Percentiles rank a stretch among this genome's conserved stretches.
Evolutionary conservation across 2,888 invertebrate species (phyloP).

Genomic region (Amblyjoppa fuscipennis): DNA sequence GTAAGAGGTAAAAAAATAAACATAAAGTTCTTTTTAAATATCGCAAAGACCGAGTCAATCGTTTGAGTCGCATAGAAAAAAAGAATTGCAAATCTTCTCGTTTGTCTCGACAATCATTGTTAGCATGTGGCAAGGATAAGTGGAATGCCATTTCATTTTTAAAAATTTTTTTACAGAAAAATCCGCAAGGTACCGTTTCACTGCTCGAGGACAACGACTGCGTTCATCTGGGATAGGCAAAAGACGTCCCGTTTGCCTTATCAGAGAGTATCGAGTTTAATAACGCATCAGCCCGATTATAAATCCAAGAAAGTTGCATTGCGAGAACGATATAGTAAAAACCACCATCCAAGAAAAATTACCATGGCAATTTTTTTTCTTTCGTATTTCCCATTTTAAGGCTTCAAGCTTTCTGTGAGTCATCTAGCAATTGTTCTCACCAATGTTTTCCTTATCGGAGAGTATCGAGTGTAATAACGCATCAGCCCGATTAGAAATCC

Average conservation of each 20-base stretch:
- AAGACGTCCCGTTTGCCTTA: not conserved
- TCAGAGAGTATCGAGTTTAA: not conserved
- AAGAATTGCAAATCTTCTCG: not conserved
- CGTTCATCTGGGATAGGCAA: constrained; percentile 41
- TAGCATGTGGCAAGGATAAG: constrained; percentile 7
- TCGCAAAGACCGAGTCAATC: not conserved
- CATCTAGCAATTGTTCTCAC: no score
- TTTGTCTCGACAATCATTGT: not conserved
- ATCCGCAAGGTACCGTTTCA: constrained; percentile 27
- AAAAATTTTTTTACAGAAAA: constrained; percentile 28
- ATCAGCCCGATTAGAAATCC: not conserved
- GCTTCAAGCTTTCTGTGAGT: no score
- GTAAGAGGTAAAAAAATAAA: no score
- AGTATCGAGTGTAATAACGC: not conserved
- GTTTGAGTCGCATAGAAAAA: not conserved
- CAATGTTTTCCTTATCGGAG: not conserved
- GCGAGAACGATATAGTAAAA: no score
- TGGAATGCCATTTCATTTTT: not conserved
- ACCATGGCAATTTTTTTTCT: no score
- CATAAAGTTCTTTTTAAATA: not conserved
- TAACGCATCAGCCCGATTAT: not conserved
- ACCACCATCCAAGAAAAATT: no score
- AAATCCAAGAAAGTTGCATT: not conserved
- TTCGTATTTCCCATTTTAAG: no score
- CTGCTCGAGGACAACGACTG: constrained; percentile 51